phyloP scores from a whole-genome alignment of 2,113 vertebrate species.

The Maccullochella peelii region DNA sequence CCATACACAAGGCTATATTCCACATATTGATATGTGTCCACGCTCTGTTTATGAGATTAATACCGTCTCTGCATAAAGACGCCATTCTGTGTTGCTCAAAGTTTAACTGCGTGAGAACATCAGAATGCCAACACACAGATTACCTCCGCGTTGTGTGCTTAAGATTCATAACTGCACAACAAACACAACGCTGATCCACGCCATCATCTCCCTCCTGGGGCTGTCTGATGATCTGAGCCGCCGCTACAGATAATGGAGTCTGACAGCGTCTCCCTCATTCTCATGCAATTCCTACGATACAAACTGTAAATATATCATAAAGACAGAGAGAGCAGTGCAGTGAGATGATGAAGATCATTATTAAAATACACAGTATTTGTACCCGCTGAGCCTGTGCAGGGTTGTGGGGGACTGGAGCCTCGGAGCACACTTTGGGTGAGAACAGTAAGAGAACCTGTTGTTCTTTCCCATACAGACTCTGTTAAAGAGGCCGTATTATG shows the following conservation, averaged over 20 bases:
- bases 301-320: background rate
- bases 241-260: background rate
- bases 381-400: too few species aligned
- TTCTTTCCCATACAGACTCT: too few species aligned
- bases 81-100: background rate
- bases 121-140: background rate
- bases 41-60: background rate
- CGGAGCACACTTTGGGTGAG: too few species aligned
- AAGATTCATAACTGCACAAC: constrained; percentile 18
- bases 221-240: background rate
- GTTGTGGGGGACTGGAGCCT: too few species aligned
- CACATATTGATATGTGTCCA: background rate
- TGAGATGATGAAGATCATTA: too few species aligned
- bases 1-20: background rate
- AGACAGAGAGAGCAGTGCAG: too few species aligned
- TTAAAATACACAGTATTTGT: too few species aligned
- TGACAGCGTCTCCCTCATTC: background rate
- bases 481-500: too few species aligned
- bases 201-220: background rate
- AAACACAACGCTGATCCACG: background rate
- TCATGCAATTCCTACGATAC: background rate
- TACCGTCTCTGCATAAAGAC: background rate
- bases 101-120: background rate
- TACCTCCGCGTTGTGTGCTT: constrained; percentile 19
- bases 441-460: too few species aligned